Conservation (phyloP, 2,888 invertebrate species). For the Stenotaenia linearis region DNA sequence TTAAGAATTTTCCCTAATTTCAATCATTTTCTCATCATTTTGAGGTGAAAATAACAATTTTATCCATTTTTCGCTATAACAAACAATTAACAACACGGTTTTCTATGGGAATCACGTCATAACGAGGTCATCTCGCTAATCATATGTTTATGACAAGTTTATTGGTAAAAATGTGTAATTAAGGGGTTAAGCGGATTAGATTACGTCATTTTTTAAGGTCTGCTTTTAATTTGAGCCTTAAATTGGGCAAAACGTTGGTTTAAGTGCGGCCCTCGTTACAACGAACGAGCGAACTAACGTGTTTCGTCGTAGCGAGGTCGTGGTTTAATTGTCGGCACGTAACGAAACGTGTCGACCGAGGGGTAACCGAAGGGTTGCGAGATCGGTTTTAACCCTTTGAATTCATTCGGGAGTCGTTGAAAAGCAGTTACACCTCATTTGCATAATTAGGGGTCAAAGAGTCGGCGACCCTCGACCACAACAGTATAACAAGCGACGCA, state of each 20-base stretch:
- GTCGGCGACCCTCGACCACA: neutral
- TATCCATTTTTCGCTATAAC: neutral
- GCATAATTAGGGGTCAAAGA: neutral
- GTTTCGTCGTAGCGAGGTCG: neutral
- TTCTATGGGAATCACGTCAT: neutral
- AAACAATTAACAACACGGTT: neutral
- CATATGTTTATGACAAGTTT: constrained; percentile 6
- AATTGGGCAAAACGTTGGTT: neutral
- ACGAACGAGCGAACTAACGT: neutral
- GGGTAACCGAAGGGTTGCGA: neutral
- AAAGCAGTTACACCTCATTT: neutral
- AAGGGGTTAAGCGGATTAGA: neutral
- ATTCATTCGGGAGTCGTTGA: neutral
- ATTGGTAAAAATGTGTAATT: neutral
- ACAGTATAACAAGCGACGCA: neutral
- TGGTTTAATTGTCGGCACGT: neutral
- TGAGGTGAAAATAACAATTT: neutral
- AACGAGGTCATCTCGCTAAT: neutral
- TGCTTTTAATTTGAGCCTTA: neutral
- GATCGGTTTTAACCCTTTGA: constrained; percentile 17
- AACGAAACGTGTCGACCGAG: neutral
- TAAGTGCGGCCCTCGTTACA: neutral
- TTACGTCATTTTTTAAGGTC: neutral
- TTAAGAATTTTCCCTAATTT: neutral
- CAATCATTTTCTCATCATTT: neutral